Evolutionary conservation across 92 coral and sea anemone species (phyloP), one percentile per base, ranked within the genome.

Genomic region (Porites evermanni): DNA sequence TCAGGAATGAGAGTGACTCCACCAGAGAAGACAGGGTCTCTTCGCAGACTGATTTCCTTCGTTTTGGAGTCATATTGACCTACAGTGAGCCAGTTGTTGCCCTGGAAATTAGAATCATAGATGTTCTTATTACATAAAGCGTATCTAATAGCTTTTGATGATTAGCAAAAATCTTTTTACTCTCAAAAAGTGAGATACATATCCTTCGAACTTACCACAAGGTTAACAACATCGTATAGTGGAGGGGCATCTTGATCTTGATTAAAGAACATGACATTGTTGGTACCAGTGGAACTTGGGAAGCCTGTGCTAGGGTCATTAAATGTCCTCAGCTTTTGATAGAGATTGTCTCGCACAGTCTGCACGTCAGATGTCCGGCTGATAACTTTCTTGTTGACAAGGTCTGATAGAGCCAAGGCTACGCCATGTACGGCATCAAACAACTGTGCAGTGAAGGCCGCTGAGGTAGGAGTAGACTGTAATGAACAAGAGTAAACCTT

Each of bases 401-500:
- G 92, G 89, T 95, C 99, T 54, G 99, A 97, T 64, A 97, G 83
- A 38, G 98, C 98, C 70, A 95, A 78, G 6, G 99, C 99, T 56
- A 97, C 95, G 23, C 97, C 99, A 79, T 95, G 99, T 12, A 97
- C 98, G 0, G 99, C 98, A 79, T 97, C 99, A 79, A 97, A 93
- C 38, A 97, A 86, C 73, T 97, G 99, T 7, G 99, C 95, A 26
- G 95, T 92, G 86, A 91, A 97, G 14, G 94, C 93, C 23, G 99
- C 94, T 8, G 98, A 90, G 6, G 96, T 77, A 6, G 96, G 98
- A 59, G 77, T 86, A 13, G 78, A 74, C 78, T 74, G 64, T 16
- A 74, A 53, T 74, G 32, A 74, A 20, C 17, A 74, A 19, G 1
- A 13, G n/a, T 16, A 1, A 18, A 69, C 5, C 32, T 17, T 20